Percentiles rank a stretch among this genome's conserved stretches.
These are phyloP conservation scores for Psittacus erithacus DNA, from an alignment of 2,113 vertebrate species.

Conservation along the genomic window DNA sequence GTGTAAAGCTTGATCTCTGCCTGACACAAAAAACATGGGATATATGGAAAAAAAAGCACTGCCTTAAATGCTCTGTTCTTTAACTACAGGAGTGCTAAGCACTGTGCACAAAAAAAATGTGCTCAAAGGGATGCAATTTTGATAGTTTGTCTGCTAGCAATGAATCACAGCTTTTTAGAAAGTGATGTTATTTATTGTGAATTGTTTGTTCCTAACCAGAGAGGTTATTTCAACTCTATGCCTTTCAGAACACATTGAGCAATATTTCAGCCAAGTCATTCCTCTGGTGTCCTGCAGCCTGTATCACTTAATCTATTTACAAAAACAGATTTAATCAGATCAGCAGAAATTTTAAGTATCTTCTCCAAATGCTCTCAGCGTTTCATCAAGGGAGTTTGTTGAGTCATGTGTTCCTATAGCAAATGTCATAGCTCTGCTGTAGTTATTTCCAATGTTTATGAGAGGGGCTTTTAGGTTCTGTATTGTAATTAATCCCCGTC, in stretches of 20 bases:
- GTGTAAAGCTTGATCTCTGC: not conserved
- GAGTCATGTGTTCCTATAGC: not conserved
- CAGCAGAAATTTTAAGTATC: not conserved
- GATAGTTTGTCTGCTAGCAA: not conserved
- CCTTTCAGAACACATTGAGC: not conserved
- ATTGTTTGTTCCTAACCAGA: not conserved
- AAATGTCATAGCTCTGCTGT: not conserved
- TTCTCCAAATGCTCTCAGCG: not conserved
- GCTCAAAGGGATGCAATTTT: not conserved
- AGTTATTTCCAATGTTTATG: not conserved
- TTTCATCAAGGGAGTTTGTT: not conserved
- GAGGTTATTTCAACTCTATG: not conserved
- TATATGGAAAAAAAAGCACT: not conserved
- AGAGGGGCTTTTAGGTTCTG: not conserved
- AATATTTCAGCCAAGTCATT: not conserved
- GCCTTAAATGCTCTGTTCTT: not conserved
- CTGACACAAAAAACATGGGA: not conserved
- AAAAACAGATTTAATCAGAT: not conserved
- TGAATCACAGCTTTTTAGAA: not conserved
- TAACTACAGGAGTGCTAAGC: not conserved
- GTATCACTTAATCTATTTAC: not conserved
- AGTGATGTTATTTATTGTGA: not conserved
- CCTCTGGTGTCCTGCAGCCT: not conserved
- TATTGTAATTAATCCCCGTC: not conserved
- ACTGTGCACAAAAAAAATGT: not conserved